A percentile compares a stretch with the other conserved stretches of the same genome.
phyloP scores from a whole-genome alignment of 2,888 invertebrate species.

The Drosophila prostipennis region DNA sequence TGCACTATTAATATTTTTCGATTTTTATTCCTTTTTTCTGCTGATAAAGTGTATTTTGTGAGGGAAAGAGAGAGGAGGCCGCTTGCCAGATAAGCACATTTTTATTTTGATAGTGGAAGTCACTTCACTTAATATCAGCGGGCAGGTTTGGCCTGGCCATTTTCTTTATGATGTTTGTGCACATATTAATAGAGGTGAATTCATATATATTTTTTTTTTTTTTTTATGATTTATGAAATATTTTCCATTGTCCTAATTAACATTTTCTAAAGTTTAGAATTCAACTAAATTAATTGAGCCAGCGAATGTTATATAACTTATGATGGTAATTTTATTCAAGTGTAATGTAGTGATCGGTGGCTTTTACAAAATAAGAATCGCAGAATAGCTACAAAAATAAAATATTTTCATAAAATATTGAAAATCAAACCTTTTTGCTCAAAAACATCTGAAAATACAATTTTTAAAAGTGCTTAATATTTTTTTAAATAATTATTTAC shows the following conservation, averaged over 20 bases:
- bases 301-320: slow-evolving; percentile 52
- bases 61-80: slow-evolving; percentile 6
- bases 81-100: slow-evolving; percentile 58
- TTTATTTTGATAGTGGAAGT: slow-evolving; percentile 32
- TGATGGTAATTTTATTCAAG: background rate
- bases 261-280: background rate
- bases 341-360: background rate
- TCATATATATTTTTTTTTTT: background rate
- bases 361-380: background rate
- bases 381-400: too few species aligned
- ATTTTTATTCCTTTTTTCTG: slow-evolving; percentile 33
- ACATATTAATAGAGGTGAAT: background rate
- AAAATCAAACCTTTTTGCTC: too few species aligned
- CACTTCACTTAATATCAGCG: slow-evolving; percentile 26
- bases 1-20: slow-evolving; percentile 10
- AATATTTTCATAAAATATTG: background rate
- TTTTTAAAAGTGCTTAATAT: too few species aligned
- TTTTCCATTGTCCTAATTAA: background rate
- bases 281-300: slow-evolving; percentile 27
- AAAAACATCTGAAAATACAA: too few species aligned
- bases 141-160: background rate
- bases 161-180: background rate
- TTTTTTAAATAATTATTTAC: too few species aligned
- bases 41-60: slow-evolving; percentile 60
- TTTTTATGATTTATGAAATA: background rate